Evolutionary conservation across 2,797 vertebrate genomes (phyloP).

Genomic region (Sphenopsis melanotis): DNA sequence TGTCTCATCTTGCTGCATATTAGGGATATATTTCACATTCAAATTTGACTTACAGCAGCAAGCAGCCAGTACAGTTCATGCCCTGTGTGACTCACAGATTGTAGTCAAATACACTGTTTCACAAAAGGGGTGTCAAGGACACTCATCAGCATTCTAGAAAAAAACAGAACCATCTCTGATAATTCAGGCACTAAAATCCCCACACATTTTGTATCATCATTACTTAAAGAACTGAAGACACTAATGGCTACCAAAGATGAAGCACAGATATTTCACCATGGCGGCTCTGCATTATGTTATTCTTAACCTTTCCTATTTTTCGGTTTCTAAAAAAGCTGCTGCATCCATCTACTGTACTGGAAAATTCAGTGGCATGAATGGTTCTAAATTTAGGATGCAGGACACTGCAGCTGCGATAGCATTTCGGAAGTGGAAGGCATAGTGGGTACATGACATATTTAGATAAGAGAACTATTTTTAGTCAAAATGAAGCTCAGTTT

Average conservation of each 20-base stretch:
- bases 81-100: background rate
- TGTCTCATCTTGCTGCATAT: background rate
- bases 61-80: background rate
- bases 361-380: conserved; percentile 44
- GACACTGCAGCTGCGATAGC: conserved; percentile 41
- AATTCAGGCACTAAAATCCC: background rate
- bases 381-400: conserved; percentile 59
- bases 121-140: background rate
- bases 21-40: background rate
- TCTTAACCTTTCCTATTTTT: background rate
- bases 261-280: background rate
- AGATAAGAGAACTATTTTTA: conserved; percentile 64
- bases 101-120: background rate
- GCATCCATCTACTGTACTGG: conserved; percentile 1
- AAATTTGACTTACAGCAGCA: background rate
- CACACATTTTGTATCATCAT: background rate
- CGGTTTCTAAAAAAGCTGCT: conserved; percentile 1
- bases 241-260: background rate
- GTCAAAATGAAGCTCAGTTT: background rate
- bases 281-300: background rate
- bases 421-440: conserved; percentile 55
- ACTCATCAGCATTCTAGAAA: background rate
- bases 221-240: background rate
- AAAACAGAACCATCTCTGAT: background rate
- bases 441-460: conserved; percentile 43